Evolutionary conservation across 2,113 vertebrate genomes (phyloP).

Genomic region (Xiphophorus hellerii): DNA sequence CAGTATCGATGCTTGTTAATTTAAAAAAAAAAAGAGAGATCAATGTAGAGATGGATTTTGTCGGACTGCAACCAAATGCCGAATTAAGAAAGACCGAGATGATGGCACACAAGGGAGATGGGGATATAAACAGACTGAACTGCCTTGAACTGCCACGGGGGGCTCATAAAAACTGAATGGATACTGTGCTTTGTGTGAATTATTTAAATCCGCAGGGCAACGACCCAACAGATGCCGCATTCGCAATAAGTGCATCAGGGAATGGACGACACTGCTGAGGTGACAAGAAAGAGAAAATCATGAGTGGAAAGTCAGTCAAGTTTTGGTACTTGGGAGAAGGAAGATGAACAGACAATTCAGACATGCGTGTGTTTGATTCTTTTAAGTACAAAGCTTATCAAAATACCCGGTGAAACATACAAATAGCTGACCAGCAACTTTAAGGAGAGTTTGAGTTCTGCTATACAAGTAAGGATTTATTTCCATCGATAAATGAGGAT

Average conservation of each 20-base stretch:
- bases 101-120: constrained; percentile 48
- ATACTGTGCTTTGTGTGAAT: constrained; percentile 73
- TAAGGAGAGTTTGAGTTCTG: not conserved
- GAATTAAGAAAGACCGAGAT: constrained; percentile 53
- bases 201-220: constrained; percentile 69
- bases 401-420: not conserved
- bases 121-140: constrained; percentile 67
- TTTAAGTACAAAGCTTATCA: not conserved
- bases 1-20: constrained; percentile 21
- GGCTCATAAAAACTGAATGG: constrained; percentile 76
- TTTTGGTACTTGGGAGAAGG: not conserved
- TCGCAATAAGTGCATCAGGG: constrained; percentile 25
- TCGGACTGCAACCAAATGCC: constrained; percentile 54
- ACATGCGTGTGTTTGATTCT: not conserved
- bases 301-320: not conserved
- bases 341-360: not conserved
- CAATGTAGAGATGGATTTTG: constrained; percentile 43
- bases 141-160: constrained; percentile 67
- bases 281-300: constrained; percentile 16
- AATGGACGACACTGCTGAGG: constrained; percentile 16
- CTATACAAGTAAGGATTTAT: not conserved
- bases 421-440: not conserved
- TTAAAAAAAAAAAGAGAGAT: constrained; percentile 49
- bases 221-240: constrained; percentile 55
- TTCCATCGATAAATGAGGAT: too few relatives aligned